Percentiles rank a stretch among this genome's conserved stretches.
phyloP scores from a whole-genome alignment of 2,797 vertebrate genomes.

The Mus minutoides region DNA sequence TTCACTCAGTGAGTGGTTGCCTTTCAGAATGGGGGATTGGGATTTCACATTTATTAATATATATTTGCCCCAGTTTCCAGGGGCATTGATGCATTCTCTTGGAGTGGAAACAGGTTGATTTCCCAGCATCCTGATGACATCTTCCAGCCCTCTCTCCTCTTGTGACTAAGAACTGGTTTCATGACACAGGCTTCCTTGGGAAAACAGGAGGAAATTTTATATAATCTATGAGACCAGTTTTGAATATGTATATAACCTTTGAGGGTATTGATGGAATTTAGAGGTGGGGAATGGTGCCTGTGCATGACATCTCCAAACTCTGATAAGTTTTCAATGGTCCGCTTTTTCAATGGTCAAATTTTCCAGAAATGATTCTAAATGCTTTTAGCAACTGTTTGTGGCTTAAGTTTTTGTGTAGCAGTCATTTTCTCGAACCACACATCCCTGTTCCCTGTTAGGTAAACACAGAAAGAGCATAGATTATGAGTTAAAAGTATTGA shows the following conservation, averaged over 20 bases:
- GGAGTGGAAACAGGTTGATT: neutral
- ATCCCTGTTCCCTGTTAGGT: constrained; percentile 81
- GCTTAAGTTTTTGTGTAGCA: constrained; percentile 76
- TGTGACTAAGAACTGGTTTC: neutral
- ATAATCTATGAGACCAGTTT: neutral
- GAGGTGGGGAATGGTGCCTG: neutral
- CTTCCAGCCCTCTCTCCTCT: neutral
- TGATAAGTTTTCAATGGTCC: neutral
- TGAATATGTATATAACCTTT: neutral
- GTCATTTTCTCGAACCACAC: constrained; percentile 77
- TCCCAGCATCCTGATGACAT: neutral
- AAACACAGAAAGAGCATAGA: constrained; percentile 86
- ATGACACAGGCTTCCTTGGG: neutral
- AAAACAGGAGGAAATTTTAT: constrained; percentile 14
- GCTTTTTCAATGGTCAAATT: neutral
- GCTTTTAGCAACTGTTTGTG: constrained; percentile 73
- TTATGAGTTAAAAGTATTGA: constrained; percentile 88
- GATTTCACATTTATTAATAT: constrained; percentile 73
- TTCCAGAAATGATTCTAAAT: constrained; percentile 67
- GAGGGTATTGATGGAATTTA: neutral
- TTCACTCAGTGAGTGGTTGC: constrained; percentile 71
- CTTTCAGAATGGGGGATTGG: constrained; percentile 73
- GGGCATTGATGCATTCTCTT: neutral
- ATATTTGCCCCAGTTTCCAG: constrained; percentile 73
- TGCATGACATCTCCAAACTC: neutral